A percentile compares a stretch with the other conserved stretches of the same genome.
Conservation (phyloP, 1,140 invertebrate species). For the Zaprionus ghesquierei region DNA sequence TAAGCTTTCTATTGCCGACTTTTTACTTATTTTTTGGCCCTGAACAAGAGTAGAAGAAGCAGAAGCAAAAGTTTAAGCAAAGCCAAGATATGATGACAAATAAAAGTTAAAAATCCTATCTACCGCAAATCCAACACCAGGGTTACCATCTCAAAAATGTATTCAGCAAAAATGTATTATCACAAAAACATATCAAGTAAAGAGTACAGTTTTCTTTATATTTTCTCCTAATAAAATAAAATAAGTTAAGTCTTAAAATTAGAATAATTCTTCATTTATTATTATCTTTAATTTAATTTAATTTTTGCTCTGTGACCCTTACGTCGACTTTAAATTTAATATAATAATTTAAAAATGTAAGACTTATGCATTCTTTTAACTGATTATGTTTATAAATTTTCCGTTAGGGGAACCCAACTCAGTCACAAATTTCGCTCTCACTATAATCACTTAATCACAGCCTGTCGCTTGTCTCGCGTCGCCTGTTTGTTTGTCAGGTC, state of each 20-base stretch:
- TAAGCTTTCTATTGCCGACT: slow-evolving; percentile 21
- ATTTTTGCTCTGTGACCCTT: no score
- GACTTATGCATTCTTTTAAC: no score
- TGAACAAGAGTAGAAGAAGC: slow-evolving; percentile 22
- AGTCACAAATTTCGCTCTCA: slow-evolving; percentile 1
- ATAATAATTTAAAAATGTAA: no score
- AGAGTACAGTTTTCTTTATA: no score
- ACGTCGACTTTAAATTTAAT: no score
- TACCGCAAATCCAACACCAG: slow-evolving; percentile 24
- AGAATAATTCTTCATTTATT: no score
- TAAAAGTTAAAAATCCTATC: slow-evolving; percentile 55
- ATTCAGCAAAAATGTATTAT: no score
- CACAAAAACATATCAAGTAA: no score
- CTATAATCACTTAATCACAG: slow-evolving; percentile 23
- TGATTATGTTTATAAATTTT: neutral
- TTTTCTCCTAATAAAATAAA: no score
- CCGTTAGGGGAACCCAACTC: neutral
- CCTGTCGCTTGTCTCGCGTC: slow-evolving; percentile 1
- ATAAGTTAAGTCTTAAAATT: no score
- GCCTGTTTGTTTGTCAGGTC: slow-evolving; percentile 14
- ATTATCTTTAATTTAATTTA: no score
- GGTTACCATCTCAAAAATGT: neutral
- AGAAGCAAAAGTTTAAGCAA: neutral
- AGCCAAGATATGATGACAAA: slow-evolving; percentile 48
- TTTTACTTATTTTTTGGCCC: slow-evolving; percentile 52